These are phyloP conservation scores for Oophaga pumilio DNA, from an alignment of 2,113 vertebrate species.

Conservation along the genomic window DNA sequence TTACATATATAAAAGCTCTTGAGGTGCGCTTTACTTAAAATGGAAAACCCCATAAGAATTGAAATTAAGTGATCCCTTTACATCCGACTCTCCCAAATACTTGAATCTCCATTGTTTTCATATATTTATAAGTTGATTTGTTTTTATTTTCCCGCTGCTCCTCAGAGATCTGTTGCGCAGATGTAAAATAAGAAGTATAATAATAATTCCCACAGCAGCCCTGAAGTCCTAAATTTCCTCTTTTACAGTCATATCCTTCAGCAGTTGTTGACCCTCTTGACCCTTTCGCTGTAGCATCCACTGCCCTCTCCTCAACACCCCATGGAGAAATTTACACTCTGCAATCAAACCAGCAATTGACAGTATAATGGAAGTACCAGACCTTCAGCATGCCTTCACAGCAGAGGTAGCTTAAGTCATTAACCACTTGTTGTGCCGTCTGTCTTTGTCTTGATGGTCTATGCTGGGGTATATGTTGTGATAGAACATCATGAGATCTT, in stretches of 20 bases:
- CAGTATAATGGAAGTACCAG: slow-evolving; percentile 37
- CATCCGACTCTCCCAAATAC: neutral
- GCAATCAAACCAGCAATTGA: slow-evolving; percentile 49
- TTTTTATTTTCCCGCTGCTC: slow-evolving; percentile 37
- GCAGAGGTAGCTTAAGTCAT: slow-evolving; percentile 37
- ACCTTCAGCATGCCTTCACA: slow-evolving; percentile 26
- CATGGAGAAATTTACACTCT: slow-evolving; percentile 40
- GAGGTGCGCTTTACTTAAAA: too few species aligned
- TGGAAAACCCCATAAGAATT: neutral
- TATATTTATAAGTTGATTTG: slow-evolving; percentile 42
- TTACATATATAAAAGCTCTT: neutral
- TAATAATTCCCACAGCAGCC: slow-evolving; percentile 39
- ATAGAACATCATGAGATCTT: slow-evolving; percentile 6
- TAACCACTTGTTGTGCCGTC: slow-evolving; percentile 38
- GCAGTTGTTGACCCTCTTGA: slow-evolving; percentile 30
- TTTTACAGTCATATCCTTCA: slow-evolving; percentile 34
- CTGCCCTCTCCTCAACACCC: slow-evolving; percentile 26
- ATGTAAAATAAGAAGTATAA: slow-evolving; percentile 43
- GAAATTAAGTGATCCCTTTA: neutral
- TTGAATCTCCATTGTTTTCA: neutral
- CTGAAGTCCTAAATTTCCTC: slow-evolving; percentile 31
- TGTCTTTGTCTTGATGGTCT: neutral
- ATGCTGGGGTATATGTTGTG: neutral
- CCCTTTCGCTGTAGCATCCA: slow-evolving; percentile 25
- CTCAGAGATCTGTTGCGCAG: slow-evolving; percentile 14